These are phyloP conservation scores for Macrosteles quadrilineatus DNA, from an alignment of 1,140 invertebrate species.

Conservation along the genomic window DNA sequence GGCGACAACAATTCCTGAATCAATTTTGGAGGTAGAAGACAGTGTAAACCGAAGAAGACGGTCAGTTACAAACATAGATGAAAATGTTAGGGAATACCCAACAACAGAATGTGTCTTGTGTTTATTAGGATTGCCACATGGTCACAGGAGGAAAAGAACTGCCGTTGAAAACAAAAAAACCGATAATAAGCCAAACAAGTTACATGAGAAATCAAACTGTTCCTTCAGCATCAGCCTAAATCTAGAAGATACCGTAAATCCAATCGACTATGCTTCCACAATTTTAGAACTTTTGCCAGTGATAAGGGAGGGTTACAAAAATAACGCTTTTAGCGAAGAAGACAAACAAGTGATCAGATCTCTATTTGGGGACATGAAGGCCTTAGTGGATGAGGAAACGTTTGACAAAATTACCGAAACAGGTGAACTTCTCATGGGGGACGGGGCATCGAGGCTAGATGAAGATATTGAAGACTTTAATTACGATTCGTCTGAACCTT, in stretches of 20 bases:
- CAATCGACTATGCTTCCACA: not conserved
- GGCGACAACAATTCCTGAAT: too few relatives aligned
- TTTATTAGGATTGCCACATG: too few relatives aligned
- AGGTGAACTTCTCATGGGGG: not conserved
- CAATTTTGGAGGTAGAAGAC: too few relatives aligned
- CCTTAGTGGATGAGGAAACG: not conserved
- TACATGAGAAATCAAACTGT: not conserved
- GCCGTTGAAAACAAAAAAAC: not conserved
- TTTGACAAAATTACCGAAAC: not conserved
- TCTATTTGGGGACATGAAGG: not conserved
- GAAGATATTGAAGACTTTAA: not conserved
- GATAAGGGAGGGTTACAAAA: slow-evolving; percentile 15
- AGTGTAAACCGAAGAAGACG: too few relatives aligned
- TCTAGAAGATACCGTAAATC: too few relatives aligned
- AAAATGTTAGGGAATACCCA: too few relatives aligned
- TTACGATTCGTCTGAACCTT: not conserved
- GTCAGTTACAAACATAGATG: too few relatives aligned
- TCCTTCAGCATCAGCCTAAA: not conserved
- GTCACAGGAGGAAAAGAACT: not conserved
- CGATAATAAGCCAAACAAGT: not conserved
- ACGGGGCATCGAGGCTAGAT: not conserved
- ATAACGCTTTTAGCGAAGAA: slow-evolving; percentile 11
- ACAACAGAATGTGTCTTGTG: too few relatives aligned
- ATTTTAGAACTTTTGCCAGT: slow-evolving; percentile 7
- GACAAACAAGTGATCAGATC: not conserved